phyloP scores from a whole-genome alignment of 2,888 invertebrate species.

The Neoascia interrupta region DNA sequence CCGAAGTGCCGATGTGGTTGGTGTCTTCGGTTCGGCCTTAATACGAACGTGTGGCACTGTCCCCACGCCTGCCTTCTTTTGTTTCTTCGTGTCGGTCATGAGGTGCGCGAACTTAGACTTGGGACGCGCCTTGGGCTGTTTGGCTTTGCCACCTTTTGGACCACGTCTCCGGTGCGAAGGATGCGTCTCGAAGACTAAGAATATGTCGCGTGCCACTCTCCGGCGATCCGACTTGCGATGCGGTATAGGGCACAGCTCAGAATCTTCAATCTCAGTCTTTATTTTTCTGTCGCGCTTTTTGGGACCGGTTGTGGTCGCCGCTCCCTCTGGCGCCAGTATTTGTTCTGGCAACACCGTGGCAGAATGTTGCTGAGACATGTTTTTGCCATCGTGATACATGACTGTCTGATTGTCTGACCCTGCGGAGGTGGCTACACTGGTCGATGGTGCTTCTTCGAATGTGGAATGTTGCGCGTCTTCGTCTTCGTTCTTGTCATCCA shows the following conservation, averaged over 20 bases:
- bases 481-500: slow-evolving; percentile 25
- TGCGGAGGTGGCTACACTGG: slow-evolving; percentile 46
- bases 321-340: slow-evolving; percentile 11
- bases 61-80: slow-evolving; percentile 66
- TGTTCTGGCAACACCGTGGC: slow-evolving; percentile 29
- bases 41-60: slow-evolving; percentile 53
- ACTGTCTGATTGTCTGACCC: slow-evolving; percentile 63
- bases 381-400: slow-evolving; percentile 56
- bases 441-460: slow-evolving; percentile 61
- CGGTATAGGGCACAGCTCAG: slow-evolving; percentile 63
- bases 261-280: slow-evolving; percentile 69
- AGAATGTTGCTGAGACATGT: slow-evolving; percentile 54
- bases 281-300: slow-evolving; percentile 62
- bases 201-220: slow-evolving; percentile 78
- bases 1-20: not conserved
- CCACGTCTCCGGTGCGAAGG: slow-evolving; percentile 73
- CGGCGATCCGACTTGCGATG: slow-evolving; percentile 78
- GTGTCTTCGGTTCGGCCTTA: slow-evolving; percentile 55
- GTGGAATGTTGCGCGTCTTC: slow-evolving; percentile 61
- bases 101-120: slow-evolving; percentile 75
- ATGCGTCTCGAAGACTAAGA: slow-evolving; percentile 78
- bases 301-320: slow-evolving; percentile 4
- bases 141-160: slow-evolving; percentile 71
- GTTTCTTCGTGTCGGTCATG: slow-evolving; percentile 74
- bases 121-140: slow-evolving; percentile 73